These are phyloP conservation scores for Sciurus niger DNA, from an alignment of 2,113 vertebrate species.

Conservation along the genomic window DNA sequence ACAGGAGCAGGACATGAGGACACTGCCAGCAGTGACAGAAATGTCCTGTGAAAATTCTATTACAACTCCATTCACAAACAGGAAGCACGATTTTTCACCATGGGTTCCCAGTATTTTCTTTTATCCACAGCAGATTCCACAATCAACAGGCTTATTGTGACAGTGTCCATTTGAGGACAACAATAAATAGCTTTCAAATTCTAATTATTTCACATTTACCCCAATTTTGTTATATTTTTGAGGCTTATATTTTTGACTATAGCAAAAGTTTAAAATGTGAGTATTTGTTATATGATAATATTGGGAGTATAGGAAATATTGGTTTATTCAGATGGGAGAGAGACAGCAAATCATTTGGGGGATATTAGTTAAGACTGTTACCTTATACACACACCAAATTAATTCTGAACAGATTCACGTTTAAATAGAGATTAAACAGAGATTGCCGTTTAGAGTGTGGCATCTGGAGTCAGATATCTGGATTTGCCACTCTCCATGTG, in stretches of 20 bases:
- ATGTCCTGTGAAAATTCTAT: background rate
- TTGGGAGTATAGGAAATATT: constrained; percentile 24
- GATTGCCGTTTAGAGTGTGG: background rate
- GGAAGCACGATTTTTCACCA: constrained; percentile 42
- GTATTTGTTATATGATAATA: background rate
- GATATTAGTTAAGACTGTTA: constrained; percentile 29
- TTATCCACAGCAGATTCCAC: constrained; percentile 26
- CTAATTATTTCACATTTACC: constrained; percentile 68
- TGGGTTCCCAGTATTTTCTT: constrained; percentile 55
- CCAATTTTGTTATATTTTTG: constrained; percentile 49
- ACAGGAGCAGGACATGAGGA: background rate
- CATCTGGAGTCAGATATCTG: background rate
- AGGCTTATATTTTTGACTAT: background rate
- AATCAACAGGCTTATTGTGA: constrained; percentile 55
- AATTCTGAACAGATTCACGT: background rate
- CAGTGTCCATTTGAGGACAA: constrained; percentile 50
- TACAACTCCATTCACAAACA: background rate
- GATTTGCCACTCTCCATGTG: background rate
- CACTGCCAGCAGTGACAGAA: background rate
- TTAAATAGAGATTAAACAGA: background rate
- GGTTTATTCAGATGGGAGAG: background rate
- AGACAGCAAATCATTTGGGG: background rate
- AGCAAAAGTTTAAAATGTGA: constrained; percentile 55
- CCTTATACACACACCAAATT: background rate
- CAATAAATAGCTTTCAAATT: constrained; percentile 59